Conservation (phyloP, 2,888 invertebrate species). For the Agrochola lota region DNA sequence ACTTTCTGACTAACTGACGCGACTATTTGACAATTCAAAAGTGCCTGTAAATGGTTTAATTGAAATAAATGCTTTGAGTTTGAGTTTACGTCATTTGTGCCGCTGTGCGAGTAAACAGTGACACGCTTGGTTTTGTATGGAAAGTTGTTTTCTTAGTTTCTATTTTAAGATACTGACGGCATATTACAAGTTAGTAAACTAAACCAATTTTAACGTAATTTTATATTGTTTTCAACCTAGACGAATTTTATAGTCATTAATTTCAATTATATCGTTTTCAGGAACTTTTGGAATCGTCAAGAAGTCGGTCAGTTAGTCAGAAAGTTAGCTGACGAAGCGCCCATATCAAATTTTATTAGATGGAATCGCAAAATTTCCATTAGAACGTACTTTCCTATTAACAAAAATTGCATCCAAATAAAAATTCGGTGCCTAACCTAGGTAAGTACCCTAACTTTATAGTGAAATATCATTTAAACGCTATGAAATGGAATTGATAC, state of each 20-base stretch:
- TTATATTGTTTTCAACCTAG: conserved; percentile 15
- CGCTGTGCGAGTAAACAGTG: not conserved
- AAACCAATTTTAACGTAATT: conserved; percentile 6
- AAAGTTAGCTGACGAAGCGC: conserved; percentile 17
- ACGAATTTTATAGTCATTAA: conserved; percentile 21
- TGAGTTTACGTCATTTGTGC: not conserved
- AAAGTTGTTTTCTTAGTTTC: not conserved
- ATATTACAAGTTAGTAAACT: not conserved
- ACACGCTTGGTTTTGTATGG: not conserved
- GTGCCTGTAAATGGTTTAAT: too few relatives aligned
- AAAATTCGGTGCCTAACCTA: not conserved
- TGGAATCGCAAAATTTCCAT: not conserved
- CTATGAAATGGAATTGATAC: not conserved
- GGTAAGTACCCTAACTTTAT: not conserved
- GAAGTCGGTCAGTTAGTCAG: conserved; percentile 8
- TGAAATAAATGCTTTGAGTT: too few relatives aligned
- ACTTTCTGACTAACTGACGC: too few relatives aligned
- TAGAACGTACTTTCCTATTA: not conserved
- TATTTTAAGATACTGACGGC: conserved; percentile 7
- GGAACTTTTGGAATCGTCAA: conserved; percentile 20
- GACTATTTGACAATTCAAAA: too few relatives aligned
- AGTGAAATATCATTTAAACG: not conserved
- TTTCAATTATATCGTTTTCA: conserved; percentile 32
- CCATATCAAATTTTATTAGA: conserved; percentile 6
- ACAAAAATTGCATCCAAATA: not conserved